A percentile compares a stretch with the other conserved stretches of the same genome.
Conservation (phyloP, 2,888 invertebrate genomes). For the Drosophila anomelani region DNA sequence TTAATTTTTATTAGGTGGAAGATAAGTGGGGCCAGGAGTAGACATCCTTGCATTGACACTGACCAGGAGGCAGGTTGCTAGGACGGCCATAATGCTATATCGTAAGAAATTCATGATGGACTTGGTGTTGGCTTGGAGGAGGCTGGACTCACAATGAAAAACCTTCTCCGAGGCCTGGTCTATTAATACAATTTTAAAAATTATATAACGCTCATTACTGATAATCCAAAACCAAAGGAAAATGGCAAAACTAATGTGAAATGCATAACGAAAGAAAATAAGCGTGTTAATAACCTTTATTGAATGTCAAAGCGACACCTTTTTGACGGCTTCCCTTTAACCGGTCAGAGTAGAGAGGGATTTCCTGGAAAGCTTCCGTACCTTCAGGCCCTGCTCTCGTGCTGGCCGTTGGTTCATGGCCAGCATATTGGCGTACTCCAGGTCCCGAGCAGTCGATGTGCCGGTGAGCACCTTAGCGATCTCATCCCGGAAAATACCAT, state of each 20-base stretch:
- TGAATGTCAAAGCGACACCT: too few species aligned
- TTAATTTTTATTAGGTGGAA: too few species aligned
- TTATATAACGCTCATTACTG: neutral
- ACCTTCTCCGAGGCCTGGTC: neutral
- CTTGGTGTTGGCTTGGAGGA: neutral
- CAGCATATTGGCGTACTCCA: slow-evolving; percentile 57
- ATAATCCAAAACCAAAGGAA: neutral
- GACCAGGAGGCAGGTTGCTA: neutral
- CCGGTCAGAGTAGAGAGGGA: too few species aligned
- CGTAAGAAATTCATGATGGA: neutral
- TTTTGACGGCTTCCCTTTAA: too few species aligned
- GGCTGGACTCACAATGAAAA: neutral
- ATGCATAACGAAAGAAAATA: neutral
- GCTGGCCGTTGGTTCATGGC: slow-evolving; percentile 51
- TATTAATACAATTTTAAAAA: neutral
- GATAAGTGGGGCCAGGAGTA: too few species aligned
- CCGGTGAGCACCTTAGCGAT: slow-evolving; percentile 13
- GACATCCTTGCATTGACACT: neutral
- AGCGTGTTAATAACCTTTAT: too few species aligned
- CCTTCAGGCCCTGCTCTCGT: too few species aligned
- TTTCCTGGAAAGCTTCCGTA: too few species aligned
- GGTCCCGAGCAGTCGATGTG: slow-evolving; percentile 46
- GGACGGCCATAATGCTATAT: neutral
- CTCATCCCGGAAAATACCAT: too few species aligned
- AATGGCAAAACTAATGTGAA: neutral